Evolutionary conservation across 1,140 invertebrate genomes (phyloP), one percentile per base, ranked within the genome.

Genomic region (Orius insidiosus): DNA sequence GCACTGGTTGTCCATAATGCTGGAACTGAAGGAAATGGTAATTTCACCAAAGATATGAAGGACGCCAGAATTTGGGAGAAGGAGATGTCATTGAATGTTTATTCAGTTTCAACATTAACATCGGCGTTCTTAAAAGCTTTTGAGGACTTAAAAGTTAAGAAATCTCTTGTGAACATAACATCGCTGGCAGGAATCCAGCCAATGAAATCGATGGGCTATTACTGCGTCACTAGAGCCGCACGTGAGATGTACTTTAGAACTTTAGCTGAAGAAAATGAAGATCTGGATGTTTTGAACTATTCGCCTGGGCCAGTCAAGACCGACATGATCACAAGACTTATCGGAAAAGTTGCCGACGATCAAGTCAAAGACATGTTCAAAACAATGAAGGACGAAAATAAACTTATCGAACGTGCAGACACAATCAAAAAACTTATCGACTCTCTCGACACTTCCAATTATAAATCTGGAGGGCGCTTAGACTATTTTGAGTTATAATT

Each of bases 401-500:
- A 69, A 11, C 62, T 84, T 46, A 67, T 96, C n/a, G 78, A 75
- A 8, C 65, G 80, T 5, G 70, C 78, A 43, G 69, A 82, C 53
- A 90, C 87, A 4, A 78, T 80, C 10, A 63, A 67, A 34, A 85
- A 80, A 55, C 68, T 92, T 50, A 56, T 92, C 11, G 56, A 67
- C 33, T 59, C 92, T 34, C 60, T 95, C 24, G 66, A 71, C 39
- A 61, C 70, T n/a, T 75, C 78, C 36, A 75, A 75, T 36, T 95
- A 80, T 56, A 68, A 74, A 52, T 80, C 78, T 14, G 90, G 87
- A 0, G 78, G 78, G 57, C 82, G 88, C 59, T 66, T 95, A 16
- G 88, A 93, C 67, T 92, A 82, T 65, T 92, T 73, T 65, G 87
- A 93, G 32, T n/a, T n/a, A n/a, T n/a, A n/a, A n/a, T n/a, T n/a